Conservation (phyloP, 2,797 vertebrate species). For the Channallabes apus region DNA sequence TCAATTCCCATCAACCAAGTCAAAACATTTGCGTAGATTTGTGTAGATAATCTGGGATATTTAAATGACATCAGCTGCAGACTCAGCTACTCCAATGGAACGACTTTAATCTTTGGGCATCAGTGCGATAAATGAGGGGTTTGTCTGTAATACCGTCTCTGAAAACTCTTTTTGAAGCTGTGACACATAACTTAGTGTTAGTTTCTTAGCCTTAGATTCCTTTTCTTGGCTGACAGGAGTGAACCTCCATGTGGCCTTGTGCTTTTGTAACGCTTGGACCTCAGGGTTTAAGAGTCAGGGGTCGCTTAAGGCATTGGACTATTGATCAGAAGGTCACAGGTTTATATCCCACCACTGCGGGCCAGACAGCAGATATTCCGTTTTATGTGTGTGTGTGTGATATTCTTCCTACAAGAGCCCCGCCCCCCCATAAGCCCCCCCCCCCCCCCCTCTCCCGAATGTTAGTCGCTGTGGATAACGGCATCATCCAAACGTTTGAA, state of each 20-base stretch:
- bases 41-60: background rate
- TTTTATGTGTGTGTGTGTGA: too few relatives aligned
- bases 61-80: conserved; percentile 3
- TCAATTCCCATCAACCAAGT: background rate
- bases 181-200: background rate
- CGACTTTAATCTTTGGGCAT: background rate
- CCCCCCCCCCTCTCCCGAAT: too few relatives aligned
- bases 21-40: background rate
- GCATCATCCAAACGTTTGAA: too few relatives aligned
- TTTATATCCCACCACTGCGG: background rate
- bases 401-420: too few relatives aligned
- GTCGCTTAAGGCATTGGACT: too few relatives aligned
- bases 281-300: background rate
- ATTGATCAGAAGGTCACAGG: background rate
- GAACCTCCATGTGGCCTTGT: background rate
- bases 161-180: background rate
- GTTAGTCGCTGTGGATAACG: too few relatives aligned
- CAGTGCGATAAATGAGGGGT: background rate
- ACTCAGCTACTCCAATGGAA: background rate
- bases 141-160: background rate
- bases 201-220: background rate
- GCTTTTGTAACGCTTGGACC: background rate
- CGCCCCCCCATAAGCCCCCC: too few relatives aligned
- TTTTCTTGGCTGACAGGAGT: background rate
- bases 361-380: too few relatives aligned